Conservation (phyloP, 2,113 vertebrate genomes). For the Scortum barcoo region DNA sequence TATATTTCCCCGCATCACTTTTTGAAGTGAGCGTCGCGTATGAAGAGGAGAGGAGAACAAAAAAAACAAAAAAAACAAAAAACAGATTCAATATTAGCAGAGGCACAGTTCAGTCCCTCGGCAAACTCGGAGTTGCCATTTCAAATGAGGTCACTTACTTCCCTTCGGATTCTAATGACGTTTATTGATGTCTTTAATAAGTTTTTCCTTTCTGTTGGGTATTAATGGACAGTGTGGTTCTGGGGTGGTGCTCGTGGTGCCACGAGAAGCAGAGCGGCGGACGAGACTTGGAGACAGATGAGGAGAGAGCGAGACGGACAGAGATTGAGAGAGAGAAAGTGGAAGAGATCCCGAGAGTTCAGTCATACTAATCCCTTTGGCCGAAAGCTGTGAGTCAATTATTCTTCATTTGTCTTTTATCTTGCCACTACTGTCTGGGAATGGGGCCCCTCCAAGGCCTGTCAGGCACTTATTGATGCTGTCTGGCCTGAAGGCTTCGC, state of each 20-base stretch:
- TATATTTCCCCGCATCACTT: conserved; percentile 23
- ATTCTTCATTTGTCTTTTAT: conserved; percentile 85
- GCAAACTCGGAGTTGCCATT: conserved; percentile 52
- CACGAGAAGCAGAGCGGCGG: conserved; percentile 19
- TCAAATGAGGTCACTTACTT: conserved; percentile 74
- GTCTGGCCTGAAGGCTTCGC: conserved; percentile 72
- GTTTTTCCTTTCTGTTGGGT: conserved; percentile 52
- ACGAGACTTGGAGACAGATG: conserved; percentile 52
- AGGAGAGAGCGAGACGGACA: conserved; percentile 48
- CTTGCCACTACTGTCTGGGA: conserved; percentile 71
- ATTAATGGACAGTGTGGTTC: conserved; percentile 60
- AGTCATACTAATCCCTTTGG: conserved; percentile 81
- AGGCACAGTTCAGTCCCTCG: conserved; percentile 39
- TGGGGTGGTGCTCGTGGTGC: conserved; percentile 28
- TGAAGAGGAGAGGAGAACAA: not conserved
- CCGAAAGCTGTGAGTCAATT: conserved; percentile 81
- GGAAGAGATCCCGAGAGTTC: conserved; percentile 71
- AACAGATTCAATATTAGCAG: conserved; percentile 21
- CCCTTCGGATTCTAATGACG: conserved; percentile 66
- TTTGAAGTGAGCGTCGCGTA: not conserved
- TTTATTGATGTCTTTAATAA: conserved; percentile 81
- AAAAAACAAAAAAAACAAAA: conserved; percentile 27
- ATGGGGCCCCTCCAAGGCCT: conserved; percentile 56
- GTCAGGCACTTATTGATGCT: conserved; percentile 75
- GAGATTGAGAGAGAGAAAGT: conserved; percentile 67